A percentile compares a stretch with the other conserved stretches of the same genome.
Conservation (phyloP, 2,888 invertebrate species). For the Brachyopa scutellaris region DNA sequence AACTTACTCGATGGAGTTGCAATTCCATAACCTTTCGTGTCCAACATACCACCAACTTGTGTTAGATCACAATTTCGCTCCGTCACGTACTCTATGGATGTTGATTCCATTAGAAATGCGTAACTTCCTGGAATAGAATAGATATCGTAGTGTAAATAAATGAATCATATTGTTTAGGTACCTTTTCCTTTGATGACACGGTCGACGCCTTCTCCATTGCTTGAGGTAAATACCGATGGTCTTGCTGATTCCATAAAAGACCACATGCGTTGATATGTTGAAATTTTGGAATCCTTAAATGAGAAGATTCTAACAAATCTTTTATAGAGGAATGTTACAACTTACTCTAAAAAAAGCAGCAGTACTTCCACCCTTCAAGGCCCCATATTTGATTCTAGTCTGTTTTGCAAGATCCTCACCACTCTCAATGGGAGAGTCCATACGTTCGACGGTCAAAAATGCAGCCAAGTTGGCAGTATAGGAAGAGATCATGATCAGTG, state of each 20-base stretch:
- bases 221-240: constrained; percentile 92
- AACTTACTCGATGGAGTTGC: constrained; percentile 94
- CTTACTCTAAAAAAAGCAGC: constrained; percentile 95
- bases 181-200: constrained; percentile 92
- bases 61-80: constrained; percentile 95
- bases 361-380: constrained; percentile 95
- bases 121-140: constrained; percentile 84
- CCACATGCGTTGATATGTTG: constrained; percentile 98
- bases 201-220: constrained; percentile 95
- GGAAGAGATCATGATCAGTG: constrained; percentile 96
- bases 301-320: background rate
- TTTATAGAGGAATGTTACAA: background rate
- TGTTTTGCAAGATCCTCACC: constrained; percentile 98
- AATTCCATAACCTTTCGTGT: constrained; percentile 97
- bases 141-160: background rate
- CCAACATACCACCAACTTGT: constrained; percentile 95
- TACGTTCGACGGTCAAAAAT: constrained; percentile 94
- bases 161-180: too few species aligned
- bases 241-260: constrained; percentile 94
- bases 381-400: constrained; percentile 98
- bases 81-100: constrained; percentile 96
- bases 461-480: constrained; percentile 98
- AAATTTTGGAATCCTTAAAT: constrained; percentile 94
- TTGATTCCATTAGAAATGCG: constrained; percentile 99
- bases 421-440: constrained; percentile 97